A percentile compares a stretch with the other conserved stretches of the same genome.
These are phyloP conservation scores for Gambelia wislizenii DNA, from an alignment of 2,797 vertebrate species.

Conservation along the genomic window DNA sequence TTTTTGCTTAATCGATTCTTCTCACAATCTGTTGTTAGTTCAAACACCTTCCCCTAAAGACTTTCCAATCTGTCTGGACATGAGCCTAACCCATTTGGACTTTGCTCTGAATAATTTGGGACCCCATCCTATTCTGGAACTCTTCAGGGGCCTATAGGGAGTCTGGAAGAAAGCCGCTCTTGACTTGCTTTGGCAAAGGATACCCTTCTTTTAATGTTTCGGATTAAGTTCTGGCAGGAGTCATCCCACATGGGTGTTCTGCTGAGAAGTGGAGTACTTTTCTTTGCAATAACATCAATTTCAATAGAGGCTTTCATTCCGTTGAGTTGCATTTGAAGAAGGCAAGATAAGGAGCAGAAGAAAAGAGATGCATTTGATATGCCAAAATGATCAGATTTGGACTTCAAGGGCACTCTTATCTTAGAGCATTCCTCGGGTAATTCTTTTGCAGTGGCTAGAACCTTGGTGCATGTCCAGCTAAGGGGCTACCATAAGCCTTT, in stretches of 20 bases:
- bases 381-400: neutral
- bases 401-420: neutral
- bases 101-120: neutral
- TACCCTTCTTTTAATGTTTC: neutral
- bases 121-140: neutral
- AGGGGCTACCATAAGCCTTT: no score
- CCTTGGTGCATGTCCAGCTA: no score
- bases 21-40: slow-evolving; percentile 18
- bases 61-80: neutral
- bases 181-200: neutral
- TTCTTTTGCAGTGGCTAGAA: no score
- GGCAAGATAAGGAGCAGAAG: neutral
- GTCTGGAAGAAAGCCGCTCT: neutral
- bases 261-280: neutral
- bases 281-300: neutral
- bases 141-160: neutral
- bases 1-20: slow-evolving; percentile 14
- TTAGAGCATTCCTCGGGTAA: no score
- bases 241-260: neutral
- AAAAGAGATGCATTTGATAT: neutral
- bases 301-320: neutral
- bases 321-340: neutral
- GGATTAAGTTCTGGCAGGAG: neutral
- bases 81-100: neutral
- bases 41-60: slow-evolving; percentile 1